Evolutionary conservation across 37 sponge, comb jelly and placozoan species (phyloP).

Genomic region (Axinella damicornis): DNA sequence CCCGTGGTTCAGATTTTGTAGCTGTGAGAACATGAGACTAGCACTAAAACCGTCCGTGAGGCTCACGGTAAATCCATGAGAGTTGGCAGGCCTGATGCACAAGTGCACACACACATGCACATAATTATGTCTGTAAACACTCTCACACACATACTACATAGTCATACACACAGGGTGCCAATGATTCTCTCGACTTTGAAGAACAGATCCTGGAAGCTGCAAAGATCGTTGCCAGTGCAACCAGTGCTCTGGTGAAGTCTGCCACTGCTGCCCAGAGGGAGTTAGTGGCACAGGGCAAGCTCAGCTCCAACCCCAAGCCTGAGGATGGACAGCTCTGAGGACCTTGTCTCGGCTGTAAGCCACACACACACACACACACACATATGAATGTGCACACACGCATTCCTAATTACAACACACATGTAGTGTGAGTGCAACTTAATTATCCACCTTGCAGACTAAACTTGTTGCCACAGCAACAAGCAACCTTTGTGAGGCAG

Average conservation of each 20-base stretch:
- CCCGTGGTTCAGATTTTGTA: too few relatives aligned
- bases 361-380: neutral
- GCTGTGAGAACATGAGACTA: too few relatives aligned
- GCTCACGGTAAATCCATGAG: too few relatives aligned
- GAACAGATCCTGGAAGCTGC: conserved; percentile 97
- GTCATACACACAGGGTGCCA: conserved; percentile 43
- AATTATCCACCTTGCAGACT: conserved; percentile 55
- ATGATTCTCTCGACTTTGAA: conserved; percentile 90
- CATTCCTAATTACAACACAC: too few relatives aligned
- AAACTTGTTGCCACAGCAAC: conserved; percentile 93
- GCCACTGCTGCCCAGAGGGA: conserved; percentile 97
- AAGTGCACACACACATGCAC: too few relatives aligned
- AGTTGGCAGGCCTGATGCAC: too few relatives aligned
- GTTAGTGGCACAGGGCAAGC: conserved; percentile 90
- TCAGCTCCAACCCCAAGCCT: conserved; percentile 44
- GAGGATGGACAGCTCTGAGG: conserved; percentile 96
- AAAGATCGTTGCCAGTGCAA: conserved; percentile 89
- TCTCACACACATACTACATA: neutral
- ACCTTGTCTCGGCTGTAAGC: conserved; percentile 95
- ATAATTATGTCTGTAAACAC: too few relatives aligned
- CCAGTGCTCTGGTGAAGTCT: conserved; percentile 86
- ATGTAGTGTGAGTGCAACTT: too few relatives aligned
- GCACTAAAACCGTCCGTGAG: too few relatives aligned
- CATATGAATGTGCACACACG: too few relatives aligned
- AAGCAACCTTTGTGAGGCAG: conserved; percentile 94